Evolutionary conservation across 2,888 invertebrate species (phyloP), one percentile per base, ranked within the genome.

Genomic region (Lycophotia porphyrea): DNA sequence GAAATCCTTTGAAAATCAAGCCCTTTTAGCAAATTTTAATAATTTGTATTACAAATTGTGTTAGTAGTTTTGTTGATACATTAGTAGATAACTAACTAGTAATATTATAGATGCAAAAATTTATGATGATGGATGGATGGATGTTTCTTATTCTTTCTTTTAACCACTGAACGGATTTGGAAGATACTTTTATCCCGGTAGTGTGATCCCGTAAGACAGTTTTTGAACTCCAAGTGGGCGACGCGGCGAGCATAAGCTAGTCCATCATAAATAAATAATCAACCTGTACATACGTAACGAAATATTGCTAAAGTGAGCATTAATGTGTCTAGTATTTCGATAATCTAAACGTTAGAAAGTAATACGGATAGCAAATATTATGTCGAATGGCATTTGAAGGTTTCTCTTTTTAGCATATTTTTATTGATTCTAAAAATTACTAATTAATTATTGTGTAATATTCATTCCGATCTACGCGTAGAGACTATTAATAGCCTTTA

Each of bases 321-420:
- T 68, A 42, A 70, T 44, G 31, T 69, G 47, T 55, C 21, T 60
- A 71, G 39, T 74, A 34, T 71, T 68, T 60, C 13, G 39, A 72
- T 75, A 71, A 61, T 36, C n/a, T 64, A 39, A 36, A 58, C 47
- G 39, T 72, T 87, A 82, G 85, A 87, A 85, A 87, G 84, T 77
- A 73, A 78, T 64, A 63, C 49, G 49, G 34, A 70, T 44, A 55
- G 63, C 81, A 81, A 84, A 77, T 84, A 82, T 74, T 71, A 66
- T 67, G 61, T 58, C 24, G 55, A 67, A 63, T 66, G 74, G 31
- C 42, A 69, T 66, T 55, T 60, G 31, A 47, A 73, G 73, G 61
- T 82, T 87, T 84, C 87, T 70, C 84, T 84, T 71, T 70, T 81
- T 81, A 65, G 69, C 76, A 78, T 81, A 73, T 60, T 71, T 73